Evolutionary conservation across 2,797 vertebrate species (phyloP).

Genomic region (Octomys mimax): DNA sequence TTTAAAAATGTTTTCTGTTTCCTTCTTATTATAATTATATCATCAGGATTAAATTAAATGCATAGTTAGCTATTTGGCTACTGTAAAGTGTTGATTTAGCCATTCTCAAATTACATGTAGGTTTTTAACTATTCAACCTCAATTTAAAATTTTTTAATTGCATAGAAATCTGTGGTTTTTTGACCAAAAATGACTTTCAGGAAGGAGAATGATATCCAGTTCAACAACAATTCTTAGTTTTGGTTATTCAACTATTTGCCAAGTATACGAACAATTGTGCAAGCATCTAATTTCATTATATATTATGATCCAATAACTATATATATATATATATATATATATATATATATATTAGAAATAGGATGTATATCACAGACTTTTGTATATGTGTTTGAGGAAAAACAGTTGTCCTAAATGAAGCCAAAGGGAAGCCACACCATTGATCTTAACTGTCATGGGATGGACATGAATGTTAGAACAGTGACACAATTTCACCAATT

Average conservation of each 20-base stretch:
- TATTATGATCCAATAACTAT: background rate
- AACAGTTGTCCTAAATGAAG: background rate
- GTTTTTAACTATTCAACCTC: background rate
- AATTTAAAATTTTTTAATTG: slow-evolving; percentile 12
- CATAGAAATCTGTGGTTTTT: background rate
- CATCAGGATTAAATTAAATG: background rate
- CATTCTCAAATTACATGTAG: background rate
- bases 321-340: background rate
- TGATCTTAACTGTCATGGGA: background rate
- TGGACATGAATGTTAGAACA: background rate
- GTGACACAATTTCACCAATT: background rate
- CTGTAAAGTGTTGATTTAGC: background rate
- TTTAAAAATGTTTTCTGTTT: background rate
- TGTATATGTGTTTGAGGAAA: background rate
- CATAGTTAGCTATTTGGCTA: background rate
- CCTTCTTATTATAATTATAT: background rate
- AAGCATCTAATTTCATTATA: background rate
- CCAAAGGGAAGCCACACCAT: background rate
- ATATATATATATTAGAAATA: background rate
- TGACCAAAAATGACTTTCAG: background rate
- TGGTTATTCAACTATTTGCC: background rate
- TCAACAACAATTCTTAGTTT: background rate
- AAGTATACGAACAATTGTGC: background rate
- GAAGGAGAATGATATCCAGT: background rate
- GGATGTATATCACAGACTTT: background rate